phyloP scores from a whole-genome alignment of 2,888 invertebrate genomes.

The Alsophila aescularia region DNA sequence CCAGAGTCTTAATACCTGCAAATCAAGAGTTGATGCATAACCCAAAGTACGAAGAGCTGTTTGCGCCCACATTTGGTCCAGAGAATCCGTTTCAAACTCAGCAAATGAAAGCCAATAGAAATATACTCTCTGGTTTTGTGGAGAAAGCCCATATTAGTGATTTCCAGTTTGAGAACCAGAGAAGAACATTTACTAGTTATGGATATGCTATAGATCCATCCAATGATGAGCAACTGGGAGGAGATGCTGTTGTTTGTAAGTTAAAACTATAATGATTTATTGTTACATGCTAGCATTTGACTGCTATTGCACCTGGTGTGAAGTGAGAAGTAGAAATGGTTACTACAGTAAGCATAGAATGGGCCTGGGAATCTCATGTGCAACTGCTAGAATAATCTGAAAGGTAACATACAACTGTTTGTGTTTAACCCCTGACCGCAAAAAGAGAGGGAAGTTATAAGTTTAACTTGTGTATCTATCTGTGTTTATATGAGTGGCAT shows the following conservation, averaged over 20 bases:
- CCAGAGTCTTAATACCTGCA: conserved; percentile 89
- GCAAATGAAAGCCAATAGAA: conserved; percentile 94
- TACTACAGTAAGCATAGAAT: too few species aligned
- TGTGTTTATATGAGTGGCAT: too few species aligned
- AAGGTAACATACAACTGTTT: too few species aligned
- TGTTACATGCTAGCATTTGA: too few species aligned
- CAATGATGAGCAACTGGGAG: conserved; percentile 79
- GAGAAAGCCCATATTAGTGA: conserved; percentile 98
- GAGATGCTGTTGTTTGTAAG: conserved; percentile 80
- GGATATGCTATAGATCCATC: conserved; percentile 98
- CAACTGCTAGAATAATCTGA: too few species aligned
- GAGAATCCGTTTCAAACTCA: conserved; percentile 96
- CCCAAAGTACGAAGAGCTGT: conserved; percentile 97
- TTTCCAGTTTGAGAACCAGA: conserved; percentile 98
- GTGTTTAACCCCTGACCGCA: too few species aligned
- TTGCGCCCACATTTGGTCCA: conserved; percentile 95
- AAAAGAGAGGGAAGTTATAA: too few species aligned
- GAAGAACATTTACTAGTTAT: conserved; percentile 96
- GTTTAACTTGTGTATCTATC: too few species aligned
- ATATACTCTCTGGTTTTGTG: conserved; percentile 96
- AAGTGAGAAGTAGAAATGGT: too few species aligned
- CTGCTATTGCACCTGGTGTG: too few species aligned
- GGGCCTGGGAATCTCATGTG: too few species aligned
- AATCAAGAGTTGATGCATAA: conserved; percentile 94
- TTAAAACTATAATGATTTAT: conserved; percentile 17